Evolutionary conservation across 2,797 vertebrate species (phyloP).

Genomic region (Coregonus ussuriensis): DNA sequence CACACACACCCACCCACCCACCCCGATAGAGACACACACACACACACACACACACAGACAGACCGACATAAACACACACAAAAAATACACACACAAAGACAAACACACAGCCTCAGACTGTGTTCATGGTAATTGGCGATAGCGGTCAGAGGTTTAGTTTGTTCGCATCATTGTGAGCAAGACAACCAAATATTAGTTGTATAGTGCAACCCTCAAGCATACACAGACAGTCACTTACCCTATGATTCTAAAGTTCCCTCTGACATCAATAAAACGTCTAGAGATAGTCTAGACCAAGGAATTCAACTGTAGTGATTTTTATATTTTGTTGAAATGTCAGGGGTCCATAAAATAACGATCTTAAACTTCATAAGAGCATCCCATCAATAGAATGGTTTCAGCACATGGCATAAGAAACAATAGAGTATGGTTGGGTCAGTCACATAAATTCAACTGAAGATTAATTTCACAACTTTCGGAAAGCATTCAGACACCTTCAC

Average conservation of each 20-base stretch:
- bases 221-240: neutral
- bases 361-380: neutral
- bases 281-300: neutral
- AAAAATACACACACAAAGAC: conserved; percentile 1
- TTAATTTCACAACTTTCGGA: neutral
- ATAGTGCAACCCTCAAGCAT: neutral
- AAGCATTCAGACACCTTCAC: no score
- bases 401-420: neutral
- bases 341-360: neutral
- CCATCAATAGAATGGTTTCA: neutral
- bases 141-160: neutral
- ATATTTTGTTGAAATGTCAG: neutral
- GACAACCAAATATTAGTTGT: neutral
- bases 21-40: neutral
- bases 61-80: conserved; percentile 4
- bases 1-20: no score
- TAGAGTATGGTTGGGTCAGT: neutral
- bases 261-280: neutral
- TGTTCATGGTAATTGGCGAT: neutral
- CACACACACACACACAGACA: neutral
- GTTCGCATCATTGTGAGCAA: no score
- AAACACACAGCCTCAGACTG: conserved; percentile 31
- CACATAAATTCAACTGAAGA: neutral
- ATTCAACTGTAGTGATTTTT: neutral
- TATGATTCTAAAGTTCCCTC: neutral